These are phyloP conservation scores for Drosophila austrosaltans DNA, from an alignment of 2,888 invertebrate species.

Conservation along the genomic window DNA sequence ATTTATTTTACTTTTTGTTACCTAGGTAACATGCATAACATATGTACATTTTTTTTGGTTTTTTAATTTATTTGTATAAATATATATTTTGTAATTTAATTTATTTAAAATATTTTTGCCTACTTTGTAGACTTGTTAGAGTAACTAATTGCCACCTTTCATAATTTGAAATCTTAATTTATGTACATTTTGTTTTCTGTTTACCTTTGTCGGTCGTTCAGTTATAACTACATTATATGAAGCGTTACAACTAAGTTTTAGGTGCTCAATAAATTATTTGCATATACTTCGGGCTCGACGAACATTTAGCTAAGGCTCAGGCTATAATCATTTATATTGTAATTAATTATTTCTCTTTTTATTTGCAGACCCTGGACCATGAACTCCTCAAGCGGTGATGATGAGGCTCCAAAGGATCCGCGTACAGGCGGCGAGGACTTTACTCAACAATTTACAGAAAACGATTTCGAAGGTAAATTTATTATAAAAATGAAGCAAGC, in stretches of 20 bases:
- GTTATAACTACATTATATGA: conserved; percentile 3
- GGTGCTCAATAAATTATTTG: conserved; percentile 34
- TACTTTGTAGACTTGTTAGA: not conserved
- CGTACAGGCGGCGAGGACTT: conserved; percentile 89
- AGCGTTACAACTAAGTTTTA: conserved; percentile 44
- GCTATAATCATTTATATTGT: conserved; percentile 11
- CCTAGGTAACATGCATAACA: too few species aligned
- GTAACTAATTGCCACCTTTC: not conserved
- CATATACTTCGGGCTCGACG: not conserved
- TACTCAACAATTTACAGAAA: conserved; percentile 92
- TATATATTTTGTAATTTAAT: not conserved
- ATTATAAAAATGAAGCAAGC: not conserved
- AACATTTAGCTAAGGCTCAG: not conserved
- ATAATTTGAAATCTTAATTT: not conserved
- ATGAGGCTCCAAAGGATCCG: conserved; percentile 94
- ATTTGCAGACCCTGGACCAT: conserved; percentile 86
- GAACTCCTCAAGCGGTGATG: conserved; percentile 86
- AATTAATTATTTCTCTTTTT: conserved; percentile 18
- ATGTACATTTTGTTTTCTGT: conserved; percentile 25
- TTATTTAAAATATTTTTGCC: too few species aligned
- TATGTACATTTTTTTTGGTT: not conserved
- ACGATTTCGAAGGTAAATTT: conserved; percentile 92
- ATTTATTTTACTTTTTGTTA: too few species aligned
- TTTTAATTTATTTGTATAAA: not conserved
- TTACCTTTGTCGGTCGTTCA: conserved; percentile 19